Evolutionary conservation across 2,113 vertebrate genomes (phyloP), one percentile per base, ranked within the genome.

Genomic region (Microtus richardsoni): DNA sequence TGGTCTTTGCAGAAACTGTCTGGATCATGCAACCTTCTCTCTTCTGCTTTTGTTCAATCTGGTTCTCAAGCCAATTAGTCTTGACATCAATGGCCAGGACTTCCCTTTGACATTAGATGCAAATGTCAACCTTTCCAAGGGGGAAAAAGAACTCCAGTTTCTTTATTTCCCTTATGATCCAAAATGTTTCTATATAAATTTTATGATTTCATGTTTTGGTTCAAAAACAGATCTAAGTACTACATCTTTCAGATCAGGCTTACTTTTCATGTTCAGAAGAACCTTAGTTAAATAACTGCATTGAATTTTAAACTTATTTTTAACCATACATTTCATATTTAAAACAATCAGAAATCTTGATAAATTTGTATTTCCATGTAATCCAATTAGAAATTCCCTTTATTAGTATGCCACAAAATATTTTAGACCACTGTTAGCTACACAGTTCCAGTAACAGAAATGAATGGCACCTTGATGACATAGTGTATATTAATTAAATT

Each of bases 341-440:
- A 39, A 80, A 90, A 58, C 49, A 80, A 93, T 85, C 5, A 14
- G 8, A 90, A 85, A 17, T 94, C 30, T 49, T 83, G 36, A 41
- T 89, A 89, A 95, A 36, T 52, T 60, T 26, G 22, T 83, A 49
- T n/a, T 82, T 95, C 36, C 85, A 22, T 68, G 84, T 52, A 71
- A 71, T 75, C 77, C 33, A 74, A n/a, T 73, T 68, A 58, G 19
- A 58, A 58, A 58, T 58, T 58, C 58, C 58, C 58, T 62, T 87
- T 90, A 7, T 58, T 9, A 16, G 33, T 74, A 86, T 70, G 5
- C 9, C 19, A 39, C 26, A 22, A 39, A 82, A 16, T 54, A 49
- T 93, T 94, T 80, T 78, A 1, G 62, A 85, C 68, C 58, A 91
- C 70, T 93, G 75, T 26, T 73, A 85, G 33, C 62, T 85, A 95